Percentiles rank a stretch among this genome's conserved stretches.
Conservation (phyloP, 2,888 invertebrate species). For the Ennomos fuscantarius region DNA sequence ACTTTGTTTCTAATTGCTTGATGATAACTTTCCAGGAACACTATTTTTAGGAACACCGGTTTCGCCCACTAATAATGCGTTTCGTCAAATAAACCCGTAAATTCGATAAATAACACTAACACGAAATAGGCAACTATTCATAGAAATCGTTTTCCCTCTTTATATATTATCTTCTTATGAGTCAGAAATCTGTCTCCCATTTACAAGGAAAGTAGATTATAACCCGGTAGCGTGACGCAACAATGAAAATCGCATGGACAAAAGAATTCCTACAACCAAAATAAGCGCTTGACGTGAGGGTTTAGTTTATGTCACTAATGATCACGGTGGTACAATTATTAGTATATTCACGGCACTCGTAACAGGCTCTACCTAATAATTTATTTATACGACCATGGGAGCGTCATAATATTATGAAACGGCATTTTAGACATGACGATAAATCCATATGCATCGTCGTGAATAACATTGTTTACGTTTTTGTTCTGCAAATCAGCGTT, state of each 20-base stretch:
- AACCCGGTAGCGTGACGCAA: conserved; percentile 76
- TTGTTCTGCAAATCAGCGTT: conserved; percentile 76
- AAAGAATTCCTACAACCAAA: conserved; percentile 73
- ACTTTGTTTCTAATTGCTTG: conserved; percentile 38
- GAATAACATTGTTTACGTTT: conserved; percentile 72
- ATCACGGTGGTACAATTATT: conserved; percentile 54
- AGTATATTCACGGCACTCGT: conserved; percentile 31
- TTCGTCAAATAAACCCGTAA: conserved; percentile 33
- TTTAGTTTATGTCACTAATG: conserved; percentile 62
- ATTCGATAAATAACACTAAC: conserved; percentile 31
- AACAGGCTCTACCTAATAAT: conserved; percentile 36
- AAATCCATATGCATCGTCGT: conserved; percentile 40
- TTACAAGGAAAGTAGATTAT: conserved; percentile 74
- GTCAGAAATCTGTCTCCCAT: conserved; percentile 62
- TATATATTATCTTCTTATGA: conserved; percentile 59
- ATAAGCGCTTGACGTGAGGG: conserved; percentile 65
- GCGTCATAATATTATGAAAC: conserved; percentile 34
- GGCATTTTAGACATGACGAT: conserved; percentile 38
- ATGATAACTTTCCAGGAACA: conserved; percentile 51
- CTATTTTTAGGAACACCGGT: conserved; percentile 40
- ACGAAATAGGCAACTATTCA: conserved; percentile 55
- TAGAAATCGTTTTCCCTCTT: conserved; percentile 62
- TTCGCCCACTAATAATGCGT: conserved; percentile 26
- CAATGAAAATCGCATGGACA: conserved; percentile 80
- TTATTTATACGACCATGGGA: conserved; percentile 40